phyloP scores from a whole-genome alignment of 2,797 vertebrate genomes.

The Menidia menidia region DNA sequence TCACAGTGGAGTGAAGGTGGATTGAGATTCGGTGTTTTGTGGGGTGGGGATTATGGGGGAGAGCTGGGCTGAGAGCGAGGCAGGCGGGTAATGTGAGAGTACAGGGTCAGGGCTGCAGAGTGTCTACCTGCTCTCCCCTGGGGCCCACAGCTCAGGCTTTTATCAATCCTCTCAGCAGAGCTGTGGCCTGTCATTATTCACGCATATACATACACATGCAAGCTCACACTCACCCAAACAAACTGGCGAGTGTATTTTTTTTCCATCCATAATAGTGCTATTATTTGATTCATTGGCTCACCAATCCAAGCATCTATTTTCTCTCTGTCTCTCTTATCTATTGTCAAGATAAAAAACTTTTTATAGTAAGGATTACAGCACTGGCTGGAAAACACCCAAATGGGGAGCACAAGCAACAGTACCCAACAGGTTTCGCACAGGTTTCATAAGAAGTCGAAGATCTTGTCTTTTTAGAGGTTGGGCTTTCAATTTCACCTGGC shows the following conservation, averaged over 20 bases:
- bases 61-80: slow-evolving; percentile 78
- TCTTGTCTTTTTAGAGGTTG: neutral
- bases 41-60: slow-evolving; percentile 64
- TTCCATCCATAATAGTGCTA: slow-evolving; percentile 16
- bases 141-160: slow-evolving; percentile 89
- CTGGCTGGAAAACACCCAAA: neutral
- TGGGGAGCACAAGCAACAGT: neutral
- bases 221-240: slow-evolving; percentile 17
- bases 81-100: slow-evolving; percentile 95
- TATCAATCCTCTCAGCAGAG: slow-evolving; percentile 93
- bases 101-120: slow-evolving; percentile 92
- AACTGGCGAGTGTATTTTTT: neutral
- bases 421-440: neutral
- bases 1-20: slow-evolving; percentile 88
- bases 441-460: neutral
- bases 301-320: neutral
- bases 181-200: slow-evolving; percentile 91
- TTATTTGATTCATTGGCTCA: no score
- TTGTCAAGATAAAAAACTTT: neutral
- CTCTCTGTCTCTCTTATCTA: neutral
- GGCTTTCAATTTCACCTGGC: neutral
- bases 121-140: slow-evolving; percentile 94
- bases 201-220: slow-evolving; percentile 65
- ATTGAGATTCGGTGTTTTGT: slow-evolving; percentile 40
- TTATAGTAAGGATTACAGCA: neutral